Base-by-base conservation (phyloP, 2,888 invertebrate species). In the Caradrina clavipalpis region DNA sequence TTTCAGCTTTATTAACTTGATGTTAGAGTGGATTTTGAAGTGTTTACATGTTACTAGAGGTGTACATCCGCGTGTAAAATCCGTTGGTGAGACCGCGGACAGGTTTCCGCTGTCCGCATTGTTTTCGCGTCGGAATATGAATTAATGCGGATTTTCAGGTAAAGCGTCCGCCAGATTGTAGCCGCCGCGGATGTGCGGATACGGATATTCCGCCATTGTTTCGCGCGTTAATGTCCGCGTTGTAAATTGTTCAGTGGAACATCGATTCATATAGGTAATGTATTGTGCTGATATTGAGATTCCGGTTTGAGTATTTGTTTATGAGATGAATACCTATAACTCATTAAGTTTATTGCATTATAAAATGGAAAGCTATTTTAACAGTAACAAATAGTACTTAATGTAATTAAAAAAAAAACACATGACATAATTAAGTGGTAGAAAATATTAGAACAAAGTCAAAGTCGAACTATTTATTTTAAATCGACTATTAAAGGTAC, bases 121-220 rank as follows among this genome's bases (percentile, higher is more conserved):
- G 93, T 93, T 92, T 89, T 84, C 83, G 82, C 85, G 87, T 90
- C 87, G 87, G 88, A 89, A 91, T 92, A 90, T 90, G 92, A 91
- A 91, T 92, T 92, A 92, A 92, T 92, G 85, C 89, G 90, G 90
- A 91, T 90, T 90, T 90, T 89, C 92, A 91, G 92, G 92, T 92
- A 91, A 87, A 86, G 85, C 84, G 80, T 84, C 75, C 81, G 84
- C 85, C 90, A 88, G 90, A 90, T 90, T 89, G 90, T 86, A 88
- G 83, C 82, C 77, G 79, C 74, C 79, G 66, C 82, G 81, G 82
- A 83, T 83, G 80, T 81, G 53, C 65, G 84, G 78, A 79, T 80
- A 55, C 72, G 76, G 78, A 80, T 78, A 71, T 78, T 76, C 76
- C 64, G 10, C 83, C 73, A 83, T 83, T 83, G 82, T 83, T 81